Evolutionary conservation across 2,888 invertebrate genomes (phyloP).

Genomic region (Seira ritae): DNA sequence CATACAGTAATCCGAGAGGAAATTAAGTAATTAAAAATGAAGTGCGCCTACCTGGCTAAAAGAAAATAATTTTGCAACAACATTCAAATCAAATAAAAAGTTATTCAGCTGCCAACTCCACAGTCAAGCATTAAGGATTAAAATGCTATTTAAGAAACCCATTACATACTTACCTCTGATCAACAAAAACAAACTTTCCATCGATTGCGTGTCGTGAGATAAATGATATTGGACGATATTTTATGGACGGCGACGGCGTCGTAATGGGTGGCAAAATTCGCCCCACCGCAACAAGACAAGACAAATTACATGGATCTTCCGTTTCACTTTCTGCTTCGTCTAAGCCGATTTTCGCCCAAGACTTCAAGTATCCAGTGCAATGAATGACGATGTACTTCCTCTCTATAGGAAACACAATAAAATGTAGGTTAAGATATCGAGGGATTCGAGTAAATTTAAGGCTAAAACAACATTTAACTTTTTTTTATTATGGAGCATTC

Average conservation of each 20-base stretch:
- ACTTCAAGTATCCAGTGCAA: conserved; percentile 94
- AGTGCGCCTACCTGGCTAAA: no score
- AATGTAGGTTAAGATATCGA: no score
- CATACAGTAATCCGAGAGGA: no score
- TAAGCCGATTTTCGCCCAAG: conserved; percentile 90
- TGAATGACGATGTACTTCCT: conserved; percentile 92
- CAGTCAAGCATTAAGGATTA: no score
- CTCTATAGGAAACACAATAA: conserved; percentile 78
- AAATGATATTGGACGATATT: conserved; percentile 83
- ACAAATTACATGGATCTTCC: conserved; percentile 83
- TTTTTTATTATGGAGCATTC: no score
- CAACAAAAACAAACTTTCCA: conserved; percentile 94
- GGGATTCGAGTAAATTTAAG: no score
- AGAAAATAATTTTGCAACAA: no score
- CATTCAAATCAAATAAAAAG: no score
- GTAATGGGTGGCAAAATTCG: conserved; percentile 82
- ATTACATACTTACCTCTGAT: conserved; percentile 83
- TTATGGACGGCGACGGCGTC: conserved; percentile 75
- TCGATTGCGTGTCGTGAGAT: conserved; percentile 91
- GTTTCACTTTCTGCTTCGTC: conserved; percentile 82
- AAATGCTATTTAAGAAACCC: not conserved
- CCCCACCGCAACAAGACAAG: conserved; percentile 93
- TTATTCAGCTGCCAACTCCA: no score
- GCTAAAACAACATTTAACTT: no score
- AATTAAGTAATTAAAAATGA: no score